A percentile compares a stretch with the other conserved stretches of the same genome.
phyloP scores from a whole-genome alignment of 2,113 vertebrate genomes.

The Struthio camelus region DNA sequence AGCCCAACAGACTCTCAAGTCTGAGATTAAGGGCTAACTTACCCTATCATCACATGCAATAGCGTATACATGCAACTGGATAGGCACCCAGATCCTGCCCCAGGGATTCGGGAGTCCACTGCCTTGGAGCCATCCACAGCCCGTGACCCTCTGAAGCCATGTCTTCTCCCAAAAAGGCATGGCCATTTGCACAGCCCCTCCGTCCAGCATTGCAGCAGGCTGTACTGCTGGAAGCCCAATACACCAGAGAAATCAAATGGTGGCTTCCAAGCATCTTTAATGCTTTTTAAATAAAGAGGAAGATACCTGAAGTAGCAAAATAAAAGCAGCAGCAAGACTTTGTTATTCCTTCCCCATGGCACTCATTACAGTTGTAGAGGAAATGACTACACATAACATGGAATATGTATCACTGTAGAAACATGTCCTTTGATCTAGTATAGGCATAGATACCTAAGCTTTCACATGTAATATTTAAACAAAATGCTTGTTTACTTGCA shows the following conservation, averaged over 20 bases:
- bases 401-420: background rate
- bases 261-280: background rate
- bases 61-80: too few species aligned
- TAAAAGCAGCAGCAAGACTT: background rate
- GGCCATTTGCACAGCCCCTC: background rate
- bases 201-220: background rate
- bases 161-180: accelerated
- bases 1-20: background rate
- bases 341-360: background rate
- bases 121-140: too few species aligned
- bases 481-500: background rate
- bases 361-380: background rate
- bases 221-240: background rate
- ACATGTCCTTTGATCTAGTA: background rate
- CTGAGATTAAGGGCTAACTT: background rate
- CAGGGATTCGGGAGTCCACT: background rate
- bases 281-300: background rate
- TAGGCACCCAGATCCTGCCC: background rate
- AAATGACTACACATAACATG: background rate
- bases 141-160: too few species aligned
- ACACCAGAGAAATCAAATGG: background rate
- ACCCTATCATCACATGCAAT: accelerated
- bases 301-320: background rate
- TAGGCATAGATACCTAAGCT: background rate
- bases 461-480: background rate